These are phyloP conservation scores for Eutrigla gurnardus DNA, from an alignment of 2,797 vertebrate genomes.

Conservation along the genomic window DNA sequence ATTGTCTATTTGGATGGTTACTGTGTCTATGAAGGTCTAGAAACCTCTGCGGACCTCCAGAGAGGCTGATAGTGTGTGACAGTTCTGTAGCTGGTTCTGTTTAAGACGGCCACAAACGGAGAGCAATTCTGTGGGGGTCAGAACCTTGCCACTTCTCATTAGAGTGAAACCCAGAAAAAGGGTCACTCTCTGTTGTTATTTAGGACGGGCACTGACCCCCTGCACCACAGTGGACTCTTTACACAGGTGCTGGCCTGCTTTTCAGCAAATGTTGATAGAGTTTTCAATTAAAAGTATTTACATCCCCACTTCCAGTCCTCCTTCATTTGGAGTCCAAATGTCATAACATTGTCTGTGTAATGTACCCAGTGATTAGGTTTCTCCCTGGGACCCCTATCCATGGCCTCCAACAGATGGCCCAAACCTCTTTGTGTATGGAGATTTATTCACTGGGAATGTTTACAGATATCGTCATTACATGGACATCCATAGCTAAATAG, in stretches of 20 bases:
- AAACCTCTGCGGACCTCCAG: conserved; percentile 43
- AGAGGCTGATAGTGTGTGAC: conserved; percentile 80
- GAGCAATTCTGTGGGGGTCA: conserved; percentile 64
- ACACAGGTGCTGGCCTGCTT: conserved; percentile 18
- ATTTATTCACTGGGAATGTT: conserved; percentile 75
- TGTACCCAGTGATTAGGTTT: conserved; percentile 76
- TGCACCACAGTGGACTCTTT: conserved; percentile 21
- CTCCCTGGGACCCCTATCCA: conserved; percentile 57
- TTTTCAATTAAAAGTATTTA: conserved; percentile 48
- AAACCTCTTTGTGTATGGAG: conserved; percentile 68
- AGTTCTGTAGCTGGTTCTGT: conserved; percentile 77
- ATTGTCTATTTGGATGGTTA: conserved; percentile 58
- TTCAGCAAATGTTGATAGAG: conserved; percentile 47
- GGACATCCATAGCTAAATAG: conserved; percentile 63
- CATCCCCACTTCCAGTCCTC: conserved; percentile 16
- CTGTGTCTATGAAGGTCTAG: conserved; percentile 49
- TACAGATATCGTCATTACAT: conserved; percentile 72
- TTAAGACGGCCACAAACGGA: conserved; percentile 74
- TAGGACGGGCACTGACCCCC: conserved; percentile 59
- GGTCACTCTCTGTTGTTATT: conserved; percentile 64
- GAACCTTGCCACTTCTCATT: conserved; percentile 74
- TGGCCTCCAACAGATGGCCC: conserved; percentile 76
- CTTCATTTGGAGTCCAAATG: conserved; percentile 67
- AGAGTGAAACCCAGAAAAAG: conserved; percentile 60
- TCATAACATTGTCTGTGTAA: conserved; percentile 76